A percentile compares a stretch with the other conserved stretches of the same genome.
Conservation (phyloP, 2,888 invertebrate species). For the Drosophila meridiana region DNA sequence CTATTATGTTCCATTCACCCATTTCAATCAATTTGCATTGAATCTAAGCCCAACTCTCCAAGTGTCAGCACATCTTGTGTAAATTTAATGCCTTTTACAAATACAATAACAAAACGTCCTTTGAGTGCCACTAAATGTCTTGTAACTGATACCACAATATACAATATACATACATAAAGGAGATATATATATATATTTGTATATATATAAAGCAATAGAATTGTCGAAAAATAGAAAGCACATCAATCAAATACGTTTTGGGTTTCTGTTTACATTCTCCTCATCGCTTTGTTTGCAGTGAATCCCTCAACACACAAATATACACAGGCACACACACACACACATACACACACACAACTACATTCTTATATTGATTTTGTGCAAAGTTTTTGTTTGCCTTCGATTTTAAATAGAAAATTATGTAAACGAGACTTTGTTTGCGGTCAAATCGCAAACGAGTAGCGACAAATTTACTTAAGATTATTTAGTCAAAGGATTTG, state of each 20-base stretch:
- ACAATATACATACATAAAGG: not conserved
- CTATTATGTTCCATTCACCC: not conserved
- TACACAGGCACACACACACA: not conserved
- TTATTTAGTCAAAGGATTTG: constrained; percentile 39
- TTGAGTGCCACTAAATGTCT: constrained; percentile 37
- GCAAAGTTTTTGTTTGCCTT: constrained; percentile 43
- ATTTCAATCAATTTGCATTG: constrained; percentile 29
- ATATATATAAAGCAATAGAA: constrained; percentile 14
- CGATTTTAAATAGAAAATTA: constrained; percentile 66
- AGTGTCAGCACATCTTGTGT: constrained; percentile 33
- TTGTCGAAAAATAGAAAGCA: constrained; percentile 44
- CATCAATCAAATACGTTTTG: constrained; percentile 71
- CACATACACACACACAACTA: constrained; percentile 34
- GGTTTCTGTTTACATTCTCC: constrained; percentile 61
- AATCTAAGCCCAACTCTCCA: constrained; percentile 14
- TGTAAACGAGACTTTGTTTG: constrained; percentile 68
- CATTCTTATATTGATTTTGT: constrained; percentile 64
- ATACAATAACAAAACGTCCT: constrained; percentile 51
- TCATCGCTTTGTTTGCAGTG: constrained; percentile 39
- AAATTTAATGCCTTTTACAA: constrained; percentile 32
- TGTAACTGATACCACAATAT: constrained; percentile 58
- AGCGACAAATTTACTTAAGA: constrained; percentile 23
- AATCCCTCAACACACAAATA: constrained; percentile 37
- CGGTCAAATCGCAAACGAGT: constrained; percentile 36
- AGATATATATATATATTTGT: not conserved